Evolutionary conservation across 2,113 vertebrate species (phyloP), one percentile per base, ranked within the genome.

Genomic region (Mesitornis unicolor): DNA sequence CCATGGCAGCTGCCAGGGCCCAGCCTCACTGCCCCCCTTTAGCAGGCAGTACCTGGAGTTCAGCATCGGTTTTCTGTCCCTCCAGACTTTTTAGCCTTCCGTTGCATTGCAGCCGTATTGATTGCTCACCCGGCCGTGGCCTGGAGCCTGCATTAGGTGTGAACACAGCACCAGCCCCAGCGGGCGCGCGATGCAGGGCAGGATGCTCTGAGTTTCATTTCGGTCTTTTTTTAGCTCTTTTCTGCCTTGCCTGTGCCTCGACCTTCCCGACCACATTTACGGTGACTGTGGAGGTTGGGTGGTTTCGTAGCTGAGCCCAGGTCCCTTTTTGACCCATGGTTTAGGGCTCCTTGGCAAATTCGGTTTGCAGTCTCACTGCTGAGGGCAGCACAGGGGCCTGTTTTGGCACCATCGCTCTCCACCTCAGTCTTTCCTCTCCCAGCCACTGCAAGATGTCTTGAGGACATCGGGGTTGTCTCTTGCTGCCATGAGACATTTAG

Each of bases 111-210:
- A 22, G 56, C 17, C 1, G 67, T 97, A 96, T 95, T 91, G 97
- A 97, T 95, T 94, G 94, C 75, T 95, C 77, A 16, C 70, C 82
- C 42, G 33, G 82, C 95, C 74, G 20, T 84, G 87, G 95, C 89
- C 86, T 70, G 42, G 75, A 95, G 93, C 80, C 92, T 95, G 42
- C 76, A 64, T 95, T 90, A 95, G 97, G 95, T 95, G 87, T 95
- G 95, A 97, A 53, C 73, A 69, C 69, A 95, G 77, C 29, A 1
- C 79, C 64, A 73, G 77, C 81, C 60, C 29, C 71, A 57, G 35
- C 36, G 74, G 85, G 45, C 73, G 68, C 16, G 2, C 6, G 13
- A 6, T n/a, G 47, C 26, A 43, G 79, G 67, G 51, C 35, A 28
- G 15, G 48, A 83, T 56, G 89, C 75, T 79, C 53, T 20, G 18